phyloP scores from a whole-genome alignment of 2,797 vertebrate species.

The Tachyglossus aculeatus region DNA sequence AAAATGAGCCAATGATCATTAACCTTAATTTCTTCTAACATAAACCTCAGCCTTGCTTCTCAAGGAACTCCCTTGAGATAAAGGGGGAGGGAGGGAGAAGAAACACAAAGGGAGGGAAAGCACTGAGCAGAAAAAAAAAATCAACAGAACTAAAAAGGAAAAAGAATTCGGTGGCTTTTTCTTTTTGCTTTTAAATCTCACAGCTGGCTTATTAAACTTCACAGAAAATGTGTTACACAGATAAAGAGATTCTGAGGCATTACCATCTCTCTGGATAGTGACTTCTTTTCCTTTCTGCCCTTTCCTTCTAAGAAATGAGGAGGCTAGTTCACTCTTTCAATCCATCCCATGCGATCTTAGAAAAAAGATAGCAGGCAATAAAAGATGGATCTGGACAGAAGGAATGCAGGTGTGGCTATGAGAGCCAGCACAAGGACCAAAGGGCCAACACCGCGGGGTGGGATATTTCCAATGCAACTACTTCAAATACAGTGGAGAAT shows the following conservation, averaged over 20 bases:
- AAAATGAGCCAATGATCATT: slow-evolving; percentile 82
- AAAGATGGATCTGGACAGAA: slow-evolving; percentile 56
- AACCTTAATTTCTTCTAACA: slow-evolving; percentile 80
- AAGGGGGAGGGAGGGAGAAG: background rate
- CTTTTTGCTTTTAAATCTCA: slow-evolving; percentile 28
- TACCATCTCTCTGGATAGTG: slow-evolving; percentile 43
- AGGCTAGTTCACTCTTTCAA: slow-evolving; percentile 36
- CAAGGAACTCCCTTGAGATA: slow-evolving; percentile 64
- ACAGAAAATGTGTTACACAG: slow-evolving; percentile 46
- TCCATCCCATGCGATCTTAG: slow-evolving; percentile 25
- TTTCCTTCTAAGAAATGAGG: slow-evolving; percentile 37
- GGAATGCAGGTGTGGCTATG: slow-evolving; percentile 63
- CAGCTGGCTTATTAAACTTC: slow-evolving; percentile 68
- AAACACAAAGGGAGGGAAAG: slow-evolving; percentile 29
- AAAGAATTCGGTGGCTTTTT: slow-evolving; percentile 36
- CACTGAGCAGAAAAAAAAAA: slow-evolving; percentile 20
- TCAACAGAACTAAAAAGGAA: slow-evolving; percentile 34
- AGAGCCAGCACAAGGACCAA: slow-evolving; percentile 45
- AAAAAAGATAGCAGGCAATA: slow-evolving; percentile 58
- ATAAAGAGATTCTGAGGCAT: slow-evolving; percentile 59
- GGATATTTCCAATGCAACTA: slow-evolving; percentile 53
- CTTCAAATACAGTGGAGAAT: slow-evolving; percentile 57
- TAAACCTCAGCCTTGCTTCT: slow-evolving; percentile 73
- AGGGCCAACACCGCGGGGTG: slow-evolving; percentile 53
- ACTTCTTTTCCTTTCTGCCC: slow-evolving; percentile 15